These are phyloP conservation scores for Xanthostigma xanthostigma DNA, from an alignment of 2,888 invertebrate species.

Conservation along the genomic window DNA sequence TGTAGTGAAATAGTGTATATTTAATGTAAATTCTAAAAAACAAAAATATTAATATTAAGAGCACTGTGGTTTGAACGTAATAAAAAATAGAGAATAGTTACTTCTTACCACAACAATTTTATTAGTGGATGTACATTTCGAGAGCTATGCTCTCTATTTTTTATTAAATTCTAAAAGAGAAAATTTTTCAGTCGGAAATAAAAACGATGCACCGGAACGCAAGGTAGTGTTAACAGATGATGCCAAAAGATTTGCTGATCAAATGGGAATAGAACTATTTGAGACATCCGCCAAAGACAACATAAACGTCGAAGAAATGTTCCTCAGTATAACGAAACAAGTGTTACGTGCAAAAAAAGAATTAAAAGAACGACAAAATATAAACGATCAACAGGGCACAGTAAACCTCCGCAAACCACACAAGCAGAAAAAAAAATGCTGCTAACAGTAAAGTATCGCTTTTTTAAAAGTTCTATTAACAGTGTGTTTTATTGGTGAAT, in stretches of 20 bases:
- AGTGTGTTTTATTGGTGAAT: no score
- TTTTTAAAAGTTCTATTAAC: no score
- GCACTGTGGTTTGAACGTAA: no score
- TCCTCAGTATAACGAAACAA: constrained; percentile 57
- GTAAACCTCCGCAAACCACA: constrained; percentile 55
- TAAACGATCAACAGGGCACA: constrained; percentile 49
- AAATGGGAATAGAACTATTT: constrained; percentile 93
- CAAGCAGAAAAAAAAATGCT: constrained; percentile 46
- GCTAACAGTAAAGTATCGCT: constrained; percentile 20
- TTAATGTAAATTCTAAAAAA: no score
- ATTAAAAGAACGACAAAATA: constrained; percentile 57
- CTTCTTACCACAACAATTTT: no score
- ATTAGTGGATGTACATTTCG: no score
- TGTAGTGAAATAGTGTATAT: no score
- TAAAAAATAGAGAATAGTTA: no score
- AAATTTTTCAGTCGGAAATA: constrained; percentile 71
- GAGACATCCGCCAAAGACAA: constrained; percentile 99
- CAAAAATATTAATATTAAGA: no score
- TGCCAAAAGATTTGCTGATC: constrained; percentile 90
- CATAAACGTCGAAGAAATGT: constrained; percentile 96
- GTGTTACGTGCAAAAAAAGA: constrained; percentile 76
- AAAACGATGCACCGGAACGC: constrained; percentile 85
- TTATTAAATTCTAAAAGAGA: no score
- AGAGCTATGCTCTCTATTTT: no score
- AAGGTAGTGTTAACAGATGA: constrained; percentile 96